Base-by-base conservation (phyloP, 1,140 invertebrate genomes). In the Drosophila ogumai region DNA sequence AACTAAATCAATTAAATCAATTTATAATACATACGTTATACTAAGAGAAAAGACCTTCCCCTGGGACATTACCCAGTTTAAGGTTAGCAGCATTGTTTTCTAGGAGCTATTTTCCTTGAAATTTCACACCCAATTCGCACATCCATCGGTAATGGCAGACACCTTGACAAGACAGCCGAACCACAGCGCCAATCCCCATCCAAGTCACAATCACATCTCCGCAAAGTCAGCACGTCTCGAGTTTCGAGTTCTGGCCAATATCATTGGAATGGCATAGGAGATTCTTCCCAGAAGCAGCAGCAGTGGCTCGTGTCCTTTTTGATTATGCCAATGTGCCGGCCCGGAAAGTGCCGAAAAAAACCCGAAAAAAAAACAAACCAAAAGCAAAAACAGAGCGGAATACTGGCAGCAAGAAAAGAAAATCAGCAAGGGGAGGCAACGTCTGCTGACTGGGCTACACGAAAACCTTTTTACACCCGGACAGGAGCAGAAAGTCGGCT, bases 241-340 rank as follows among this genome's bases (percentile, higher is more conserved):
- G 61, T 67, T 69, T 67, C 66, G 66, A 54, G 63, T 25, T 58
- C 80, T 75, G 74, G 76, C 84, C 84, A 84, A 88, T 88, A 90
- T 80, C 73, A 50, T 54, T 67, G 52, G 32, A 72, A 41, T 34
- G 47, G 52, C 31, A 25, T 25, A 49, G 64, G 65, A 72, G 66
- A 59, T 17, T 47, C 19, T 19, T 19, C 25, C 25, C 25, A 28
- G 25, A 28, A 19, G 31, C 28, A 19, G n/a, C 49, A 34, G 63
- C 32, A 55, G 64, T 46, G 75, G 75, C 75, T 64, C 80, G 85
- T 88, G 52, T 88, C 84, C 73, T 56, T 80, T 90, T 90, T 90
- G 84, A 88, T 84, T 88, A 88, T 81, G 76, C 82, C 57, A 56
- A 63, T 86, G 79, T 72, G 84, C 55, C 55, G 54, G 55, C 61